These are phyloP conservation scores for Morphnarchus princeps DNA, from an alignment of 2,113 vertebrate genomes.

Conservation along the genomic window DNA sequence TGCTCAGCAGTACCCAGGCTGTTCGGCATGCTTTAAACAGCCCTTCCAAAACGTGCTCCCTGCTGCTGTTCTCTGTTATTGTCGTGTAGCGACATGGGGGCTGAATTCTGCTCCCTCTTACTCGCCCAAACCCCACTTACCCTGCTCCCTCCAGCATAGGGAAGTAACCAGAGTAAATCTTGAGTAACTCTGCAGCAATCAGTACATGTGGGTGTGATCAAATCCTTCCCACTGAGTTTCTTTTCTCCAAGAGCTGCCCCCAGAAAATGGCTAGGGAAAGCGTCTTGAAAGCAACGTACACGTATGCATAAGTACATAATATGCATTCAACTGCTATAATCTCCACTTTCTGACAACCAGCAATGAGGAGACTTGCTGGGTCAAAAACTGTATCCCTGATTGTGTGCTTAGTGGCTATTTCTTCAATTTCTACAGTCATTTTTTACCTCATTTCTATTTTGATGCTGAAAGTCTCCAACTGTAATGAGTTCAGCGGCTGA, in stretches of 20 bases:
- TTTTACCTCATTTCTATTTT: background rate
- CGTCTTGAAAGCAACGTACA: background rate
- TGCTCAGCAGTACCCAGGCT: background rate
- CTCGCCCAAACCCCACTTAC: background rate
- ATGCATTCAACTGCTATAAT: background rate
- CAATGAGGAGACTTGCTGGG: background rate
- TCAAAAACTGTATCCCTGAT: background rate
- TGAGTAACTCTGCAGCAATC: background rate
- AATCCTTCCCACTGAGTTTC: background rate
- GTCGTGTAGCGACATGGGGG: accelerated
- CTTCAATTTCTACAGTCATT: background rate
- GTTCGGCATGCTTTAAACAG: background rate
- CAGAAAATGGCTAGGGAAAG: background rate
- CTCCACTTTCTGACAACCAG: background rate
- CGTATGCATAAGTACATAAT: background rate
- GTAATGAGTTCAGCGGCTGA: background rate
- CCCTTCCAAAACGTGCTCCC: background rate
- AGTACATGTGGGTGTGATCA: accelerated
- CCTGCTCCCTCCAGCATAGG: accelerated
- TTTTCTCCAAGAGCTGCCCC: background rate
- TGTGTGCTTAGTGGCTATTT: background rate
- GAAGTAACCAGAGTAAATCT: background rate
- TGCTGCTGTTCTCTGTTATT: background rate
- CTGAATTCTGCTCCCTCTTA: background rate
- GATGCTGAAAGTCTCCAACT: background rate